Evolutionary conservation across 2,888 invertebrate genomes (phyloP), one percentile per base, ranked within the genome.

Genomic region (Drosophila acutilabella): DNA sequence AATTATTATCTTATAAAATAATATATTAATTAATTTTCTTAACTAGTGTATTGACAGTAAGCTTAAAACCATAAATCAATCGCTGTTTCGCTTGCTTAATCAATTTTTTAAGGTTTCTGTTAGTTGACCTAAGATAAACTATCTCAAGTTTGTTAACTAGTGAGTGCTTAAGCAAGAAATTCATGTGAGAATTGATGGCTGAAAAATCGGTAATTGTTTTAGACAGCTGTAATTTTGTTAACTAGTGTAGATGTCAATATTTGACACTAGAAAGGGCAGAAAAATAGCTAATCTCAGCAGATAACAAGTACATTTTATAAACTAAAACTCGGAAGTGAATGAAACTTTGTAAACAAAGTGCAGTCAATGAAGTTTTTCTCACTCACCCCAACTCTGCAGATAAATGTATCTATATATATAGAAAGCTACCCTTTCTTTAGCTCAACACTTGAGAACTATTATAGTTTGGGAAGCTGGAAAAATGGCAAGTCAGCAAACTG

Each of bases 401-500:
- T 16, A 41, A 10, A 40, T 4, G 20, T 4, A n/a, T 47, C 13
- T 47, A 6, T 13, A 51, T 30, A 26, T 26, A 50, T 20, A 42
- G 53, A 66, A 45, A 52, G 38, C 40, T 57, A 68, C 41, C 51
- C 42, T 41, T 57, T 45, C 30, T 30, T 30, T 30, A 30, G 8
- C 30, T 7, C 26, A 13, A 45, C 64, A 60, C 60, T 59, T 36
- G 44, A 53, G 3, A 20, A 20, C 20, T 23, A 33, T 7, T 36
- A 30, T 40, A 52, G 51, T 13, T 38, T 52, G 10, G 45, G 48
- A 33, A 41, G 20, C 47, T 18, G 10, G 33, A 33, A 51, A 59
- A 60, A 60, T 61, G 81, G 42, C 51, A 68, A 80, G 68, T 78
- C 80, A 85, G 74, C 68, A 67, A 76, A 72, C 76, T 75, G 80